phyloP scores from a whole-genome alignment of 2,888 invertebrate genomes.

The Chrysodeixis includens region DNA sequence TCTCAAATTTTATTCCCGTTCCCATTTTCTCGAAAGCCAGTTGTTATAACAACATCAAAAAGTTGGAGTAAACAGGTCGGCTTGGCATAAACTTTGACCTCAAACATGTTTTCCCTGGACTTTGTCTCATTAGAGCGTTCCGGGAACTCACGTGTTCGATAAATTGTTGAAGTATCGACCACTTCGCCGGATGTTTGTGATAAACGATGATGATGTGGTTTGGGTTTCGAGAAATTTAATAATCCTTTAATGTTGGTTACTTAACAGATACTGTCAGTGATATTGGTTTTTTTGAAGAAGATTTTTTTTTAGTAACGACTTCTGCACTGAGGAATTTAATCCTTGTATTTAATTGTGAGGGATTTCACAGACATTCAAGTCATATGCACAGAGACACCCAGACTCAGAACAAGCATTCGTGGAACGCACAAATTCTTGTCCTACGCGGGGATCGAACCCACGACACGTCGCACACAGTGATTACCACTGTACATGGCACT shows the following conservation, averaged over 20 bases:
- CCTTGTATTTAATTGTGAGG: too few species aligned
- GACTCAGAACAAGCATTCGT: too few species aligned
- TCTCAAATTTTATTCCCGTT: slow-evolving; percentile 13
- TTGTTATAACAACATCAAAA: slow-evolving; percentile 19
- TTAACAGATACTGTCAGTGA: neutral
- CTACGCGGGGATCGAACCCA: too few species aligned
- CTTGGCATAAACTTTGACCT: slow-evolving; percentile 22
- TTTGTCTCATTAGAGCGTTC: slow-evolving; percentile 27
- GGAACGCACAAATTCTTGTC: too few species aligned
- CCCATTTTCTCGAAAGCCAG: neutral
- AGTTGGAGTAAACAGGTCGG: slow-evolving; percentile 13
- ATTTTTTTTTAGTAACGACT: too few species aligned
- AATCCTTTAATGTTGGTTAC: neutral
- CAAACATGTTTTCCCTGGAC: slow-evolving; percentile 19
- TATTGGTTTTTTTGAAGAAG: too few species aligned
- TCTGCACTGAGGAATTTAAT: too few species aligned
- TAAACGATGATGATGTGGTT: slow-evolving; percentile 1
- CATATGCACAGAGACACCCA: too few species aligned
- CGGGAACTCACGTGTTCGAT: slow-evolving; percentile 11
- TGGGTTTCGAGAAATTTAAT: neutral
- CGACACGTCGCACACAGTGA: too few species aligned
- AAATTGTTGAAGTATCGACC: neutral
- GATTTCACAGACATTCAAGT: too few species aligned
- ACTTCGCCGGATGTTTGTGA: neutral
- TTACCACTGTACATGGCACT: too few species aligned